These are phyloP conservation scores for Gasterosteus nipponicus DNA, from an alignment of 2,113 vertebrate species.

Conservation along the genomic window DNA sequence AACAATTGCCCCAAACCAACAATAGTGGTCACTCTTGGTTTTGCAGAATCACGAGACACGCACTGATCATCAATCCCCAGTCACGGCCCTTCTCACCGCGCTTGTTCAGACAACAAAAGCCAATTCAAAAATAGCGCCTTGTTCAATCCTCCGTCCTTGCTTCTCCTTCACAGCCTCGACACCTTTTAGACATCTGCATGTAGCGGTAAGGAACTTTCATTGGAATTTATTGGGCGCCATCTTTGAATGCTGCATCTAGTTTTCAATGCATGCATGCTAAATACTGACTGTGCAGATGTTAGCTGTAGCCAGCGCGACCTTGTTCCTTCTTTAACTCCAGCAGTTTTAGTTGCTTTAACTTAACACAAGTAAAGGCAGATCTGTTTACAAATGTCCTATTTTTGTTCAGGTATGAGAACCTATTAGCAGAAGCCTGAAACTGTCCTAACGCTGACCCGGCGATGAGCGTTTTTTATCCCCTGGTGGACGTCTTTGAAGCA, in stretches of 20 bases:
- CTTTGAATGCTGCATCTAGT: neutral
- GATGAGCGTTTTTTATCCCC: neutral
- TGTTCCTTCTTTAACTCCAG: neutral
- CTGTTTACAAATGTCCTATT: neutral
- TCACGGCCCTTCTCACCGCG: neutral
- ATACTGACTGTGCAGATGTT: neutral
- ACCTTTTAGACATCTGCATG: neutral
- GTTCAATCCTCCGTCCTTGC: neutral
- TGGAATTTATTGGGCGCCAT: neutral
- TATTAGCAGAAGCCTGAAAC: neutral
- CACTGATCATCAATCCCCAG: neutral
- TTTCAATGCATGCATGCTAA: neutral
- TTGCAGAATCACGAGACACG: neutral
- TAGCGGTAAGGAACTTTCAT: neutral
- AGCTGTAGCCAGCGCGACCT: neutral
- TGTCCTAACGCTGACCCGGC: neutral
- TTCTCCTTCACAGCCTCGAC: neutral
- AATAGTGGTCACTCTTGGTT: neutral
- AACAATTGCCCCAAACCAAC: neutral
- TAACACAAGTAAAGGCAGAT: neutral
- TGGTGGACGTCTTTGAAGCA: conserved; percentile 3
- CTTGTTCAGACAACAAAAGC: neutral
- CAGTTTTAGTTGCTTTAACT: neutral
- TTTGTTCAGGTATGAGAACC: neutral
- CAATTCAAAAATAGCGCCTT: neutral